A percentile compares a stretch with the other conserved stretches of the same genome.
Conservation (phyloP, 64 coral and sea anemone species). For the Stichodactyla helianthus region DNA sequence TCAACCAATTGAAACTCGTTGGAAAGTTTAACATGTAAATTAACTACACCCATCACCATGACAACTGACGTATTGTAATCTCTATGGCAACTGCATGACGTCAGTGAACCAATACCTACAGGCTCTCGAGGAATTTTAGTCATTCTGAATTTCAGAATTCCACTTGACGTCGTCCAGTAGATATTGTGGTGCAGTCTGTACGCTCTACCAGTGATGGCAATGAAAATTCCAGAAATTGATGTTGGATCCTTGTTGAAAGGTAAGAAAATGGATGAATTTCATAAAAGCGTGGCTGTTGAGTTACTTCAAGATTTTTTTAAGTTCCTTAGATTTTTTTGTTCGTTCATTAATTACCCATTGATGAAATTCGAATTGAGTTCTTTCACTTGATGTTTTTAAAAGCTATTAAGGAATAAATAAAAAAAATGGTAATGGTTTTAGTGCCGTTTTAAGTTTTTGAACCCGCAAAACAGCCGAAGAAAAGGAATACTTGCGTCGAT, state of each 20-base stretch:
- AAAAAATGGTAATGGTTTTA: not conserved
- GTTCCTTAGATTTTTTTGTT: not conserved
- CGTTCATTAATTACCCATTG: no score
- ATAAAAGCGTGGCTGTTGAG: no score
- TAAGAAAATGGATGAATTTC: not conserved
- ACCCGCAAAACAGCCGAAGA: not conserved
- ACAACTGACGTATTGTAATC: not conserved
- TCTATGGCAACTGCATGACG: not conserved
- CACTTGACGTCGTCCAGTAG: not conserved
- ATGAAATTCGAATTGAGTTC: no score
- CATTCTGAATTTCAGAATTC: constrained; percentile 1
- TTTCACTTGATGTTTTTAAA: no score
- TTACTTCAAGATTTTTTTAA: not conserved
- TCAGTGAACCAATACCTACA: not conserved
- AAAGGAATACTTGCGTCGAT: no score
- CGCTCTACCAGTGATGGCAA: not conserved
- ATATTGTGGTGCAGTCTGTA: not conserved
- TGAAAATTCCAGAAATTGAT: not conserved
- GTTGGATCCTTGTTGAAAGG: constrained; percentile 12
- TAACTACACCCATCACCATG: not conserved
- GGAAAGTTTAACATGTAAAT: not conserved
- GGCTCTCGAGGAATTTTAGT: not conserved
- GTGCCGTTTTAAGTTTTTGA: not conserved
- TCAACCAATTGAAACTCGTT: not conserved
- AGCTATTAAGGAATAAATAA: not conserved